Evolutionary conservation across 2,888 invertebrate genomes (phyloP).

Genomic region (Polyommatus icarus): DNA sequence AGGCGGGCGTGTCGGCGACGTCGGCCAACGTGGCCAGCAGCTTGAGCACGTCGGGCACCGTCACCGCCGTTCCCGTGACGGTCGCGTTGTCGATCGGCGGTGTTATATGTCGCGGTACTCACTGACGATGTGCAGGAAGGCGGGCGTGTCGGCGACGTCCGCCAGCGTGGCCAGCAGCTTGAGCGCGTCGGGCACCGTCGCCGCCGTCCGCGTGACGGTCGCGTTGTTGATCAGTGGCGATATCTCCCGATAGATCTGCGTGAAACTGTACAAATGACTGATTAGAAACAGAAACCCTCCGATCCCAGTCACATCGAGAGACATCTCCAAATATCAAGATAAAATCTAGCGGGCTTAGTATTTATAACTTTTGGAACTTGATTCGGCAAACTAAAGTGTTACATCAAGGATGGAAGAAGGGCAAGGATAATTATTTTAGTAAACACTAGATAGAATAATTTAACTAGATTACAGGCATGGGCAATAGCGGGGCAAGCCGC

Average conservation of each 20-base stretch:
- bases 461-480: too few species aligned
- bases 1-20: conserved; percentile 75
- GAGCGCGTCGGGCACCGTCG: conserved; percentile 72
- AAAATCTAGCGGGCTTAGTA: too few species aligned
- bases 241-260: conserved; percentile 64
- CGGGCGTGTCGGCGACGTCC: conserved; percentile 75
- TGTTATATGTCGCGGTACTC: conserved; percentile 45
- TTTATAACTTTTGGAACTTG: too few species aligned
- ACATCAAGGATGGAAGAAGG: too few species aligned
- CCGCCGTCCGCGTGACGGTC: conserved; percentile 68
- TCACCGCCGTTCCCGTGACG: conserved; percentile 66
- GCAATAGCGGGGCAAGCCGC: too few species aligned
- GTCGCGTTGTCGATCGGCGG: conserved; percentile 43
- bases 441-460: too few species aligned
- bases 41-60: conserved; percentile 74
- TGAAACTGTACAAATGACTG: conserved; percentile 50
- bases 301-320: neutral
- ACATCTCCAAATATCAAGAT: too few species aligned
- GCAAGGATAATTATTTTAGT: too few species aligned
- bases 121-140: conserved; percentile 75
- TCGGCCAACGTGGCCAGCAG: conserved; percentile 76
- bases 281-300: neutral
- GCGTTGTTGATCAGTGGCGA: conserved; percentile 72
- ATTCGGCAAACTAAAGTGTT: too few species aligned
- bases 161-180: conserved; percentile 76